Conservation (phyloP, 2,797 vertebrate genomes). For the Aphelocoma californica region DNA sequence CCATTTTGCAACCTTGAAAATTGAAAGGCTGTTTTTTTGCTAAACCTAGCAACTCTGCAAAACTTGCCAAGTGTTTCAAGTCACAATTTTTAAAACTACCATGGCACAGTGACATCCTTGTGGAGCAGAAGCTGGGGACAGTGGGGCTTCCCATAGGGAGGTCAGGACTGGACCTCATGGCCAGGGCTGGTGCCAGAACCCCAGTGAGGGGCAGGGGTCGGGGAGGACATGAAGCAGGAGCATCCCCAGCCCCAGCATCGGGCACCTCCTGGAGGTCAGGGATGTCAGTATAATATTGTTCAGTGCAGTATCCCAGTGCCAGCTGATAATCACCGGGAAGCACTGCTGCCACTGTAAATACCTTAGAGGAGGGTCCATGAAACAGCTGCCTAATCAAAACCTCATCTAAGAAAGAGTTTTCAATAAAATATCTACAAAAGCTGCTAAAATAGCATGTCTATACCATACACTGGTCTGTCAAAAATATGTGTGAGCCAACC, state of each 20-base stretch:
- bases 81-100: not conserved
- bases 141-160: rapidly evolving
- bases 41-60: not conserved
- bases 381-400: not conserved
- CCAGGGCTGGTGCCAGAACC: rapidly evolving
- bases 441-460: not conserved
- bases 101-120: not conserved
- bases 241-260: too few relatives aligned
- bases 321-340: not conserved
- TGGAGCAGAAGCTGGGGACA: not conserved
- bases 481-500: not conserved
- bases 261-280: not conserved
- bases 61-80: not conserved
- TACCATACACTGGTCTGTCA: not conserved
- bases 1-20: not conserved
- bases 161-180: not conserved
- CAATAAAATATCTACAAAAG: not conserved
- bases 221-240: not conserved
- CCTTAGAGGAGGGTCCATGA: not conserved
- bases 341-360: not conserved
- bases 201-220: rapidly evolving
- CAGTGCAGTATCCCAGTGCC: not conserved
- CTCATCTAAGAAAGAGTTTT: not conserved
- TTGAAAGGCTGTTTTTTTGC: not conserved
- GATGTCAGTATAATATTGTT: not conserved